Conservation (phyloP, 2,113 vertebrate genomes). For the Odocoileus virginianus region DNA sequence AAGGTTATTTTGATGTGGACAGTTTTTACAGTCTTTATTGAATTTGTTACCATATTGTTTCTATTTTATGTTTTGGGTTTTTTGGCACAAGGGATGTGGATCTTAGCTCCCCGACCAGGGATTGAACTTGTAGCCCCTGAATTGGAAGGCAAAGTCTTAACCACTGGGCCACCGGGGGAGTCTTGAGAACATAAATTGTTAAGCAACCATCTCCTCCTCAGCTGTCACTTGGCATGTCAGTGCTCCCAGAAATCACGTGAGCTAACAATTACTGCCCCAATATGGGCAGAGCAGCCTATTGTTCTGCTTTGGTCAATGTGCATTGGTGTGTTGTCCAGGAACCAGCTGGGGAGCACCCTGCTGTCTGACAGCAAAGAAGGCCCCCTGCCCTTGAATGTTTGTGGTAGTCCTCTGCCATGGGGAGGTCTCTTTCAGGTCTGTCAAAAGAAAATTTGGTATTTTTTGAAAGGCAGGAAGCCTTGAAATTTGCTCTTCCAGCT, state of each 20-base stretch:
- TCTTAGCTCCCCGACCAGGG: background rate
- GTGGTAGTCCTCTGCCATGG: background rate
- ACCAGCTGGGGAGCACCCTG: background rate
- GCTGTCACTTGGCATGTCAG: background rate
- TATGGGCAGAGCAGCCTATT: background rate
- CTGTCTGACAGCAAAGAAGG: background rate
- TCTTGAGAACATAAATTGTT: background rate
- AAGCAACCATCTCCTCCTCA: background rate
- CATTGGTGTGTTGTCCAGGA: background rate
- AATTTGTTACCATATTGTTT: background rate
- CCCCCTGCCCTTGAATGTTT: background rate
- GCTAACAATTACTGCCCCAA: background rate
- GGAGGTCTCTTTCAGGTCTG: background rate
- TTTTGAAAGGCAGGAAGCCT: background rate
- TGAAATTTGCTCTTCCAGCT: background rate
- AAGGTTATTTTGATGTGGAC: background rate
- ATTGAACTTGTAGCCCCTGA: background rate
- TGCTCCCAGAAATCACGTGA: background rate
- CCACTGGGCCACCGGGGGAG: background rate
- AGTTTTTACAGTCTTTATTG: background rate
- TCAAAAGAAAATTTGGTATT: background rate
- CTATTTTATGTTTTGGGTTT: background rate
- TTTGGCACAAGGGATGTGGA: background rate
- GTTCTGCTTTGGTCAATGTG: background rate
- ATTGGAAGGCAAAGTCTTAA: background rate